These are phyloP conservation scores for Gambusia affinis DNA, from an alignment of 2,113 vertebrate species.

Conservation along the genomic window DNA sequence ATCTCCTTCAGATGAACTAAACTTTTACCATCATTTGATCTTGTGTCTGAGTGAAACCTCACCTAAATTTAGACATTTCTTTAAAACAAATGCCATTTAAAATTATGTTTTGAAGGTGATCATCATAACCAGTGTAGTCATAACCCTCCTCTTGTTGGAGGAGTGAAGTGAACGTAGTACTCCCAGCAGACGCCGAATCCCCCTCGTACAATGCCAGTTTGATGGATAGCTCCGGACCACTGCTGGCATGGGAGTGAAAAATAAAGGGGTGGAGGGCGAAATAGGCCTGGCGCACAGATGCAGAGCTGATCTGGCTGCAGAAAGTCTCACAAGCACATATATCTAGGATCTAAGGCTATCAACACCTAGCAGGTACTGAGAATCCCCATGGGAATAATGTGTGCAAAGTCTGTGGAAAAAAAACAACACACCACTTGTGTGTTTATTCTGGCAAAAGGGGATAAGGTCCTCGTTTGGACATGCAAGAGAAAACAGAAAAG, in stretches of 20 bases:
- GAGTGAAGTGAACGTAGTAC: slow-evolving; percentile 51
- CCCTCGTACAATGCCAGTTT: slow-evolving; percentile 53
- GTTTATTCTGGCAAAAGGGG: slow-evolving; percentile 17
- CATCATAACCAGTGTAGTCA: neutral
- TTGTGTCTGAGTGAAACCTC: neutral
- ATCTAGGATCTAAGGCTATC: slow-evolving; percentile 20
- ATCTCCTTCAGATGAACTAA: neutral
- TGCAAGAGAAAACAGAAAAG: slow-evolving; percentile 26
- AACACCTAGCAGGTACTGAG: slow-evolving; percentile 28
- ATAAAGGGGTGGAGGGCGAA: neutral
- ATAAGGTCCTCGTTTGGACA: slow-evolving; percentile 2
- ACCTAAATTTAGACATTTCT: too few relatives aligned
- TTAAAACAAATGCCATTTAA: neutral
- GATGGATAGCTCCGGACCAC: slow-evolving; percentile 59
- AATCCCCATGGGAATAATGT: neutral
- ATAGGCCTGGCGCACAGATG: slow-evolving; percentile 71
- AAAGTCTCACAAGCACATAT: slow-evolving; percentile 24
- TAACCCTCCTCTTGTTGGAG: slow-evolving; percentile 9
- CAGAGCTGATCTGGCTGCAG: slow-evolving; percentile 30
- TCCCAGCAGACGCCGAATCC: slow-evolving; percentile 39
- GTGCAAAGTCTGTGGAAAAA: neutral
- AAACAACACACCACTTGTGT: neutral
- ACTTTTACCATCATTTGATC: neutral
- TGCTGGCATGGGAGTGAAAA: slow-evolving; percentile 35
- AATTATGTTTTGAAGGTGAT: neutral